Evolutionary conservation across 2,113 vertebrate genomes (phyloP), one percentile per base, ranked within the genome.

Genomic region (Phalacrocorax pelagicus): DNA sequence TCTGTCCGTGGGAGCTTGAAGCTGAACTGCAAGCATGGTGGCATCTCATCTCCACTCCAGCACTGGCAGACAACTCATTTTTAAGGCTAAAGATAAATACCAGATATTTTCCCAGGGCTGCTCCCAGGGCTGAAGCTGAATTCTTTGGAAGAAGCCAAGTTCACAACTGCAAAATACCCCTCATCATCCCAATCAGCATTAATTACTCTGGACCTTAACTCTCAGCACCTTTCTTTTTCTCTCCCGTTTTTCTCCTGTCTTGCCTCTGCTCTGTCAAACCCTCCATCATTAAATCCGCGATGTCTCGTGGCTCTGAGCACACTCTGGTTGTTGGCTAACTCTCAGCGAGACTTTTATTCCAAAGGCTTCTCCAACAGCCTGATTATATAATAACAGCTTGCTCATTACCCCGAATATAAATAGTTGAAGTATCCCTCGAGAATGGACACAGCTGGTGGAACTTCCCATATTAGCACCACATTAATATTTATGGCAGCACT

Each of bases 351-450:
- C 91, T 95, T 96, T 81, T 90, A 94, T 96, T 94, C 96, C 95
- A 94, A 96, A 97, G 91, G 95, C 91, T 96, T 95, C 96, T 96
- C 96, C 95, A 93, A 85, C 96, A 96, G 96, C 92, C 97, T 97
- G 97, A 97, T 97, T 91, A 95, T 96, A 97, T 97, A 96, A 97
- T 95, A 97, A 97, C 97, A 97, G 96, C 97, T 97, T 97, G 96
- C 96, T 97, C 97, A 96, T 97, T 97, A 96, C 96, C 92, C 92
- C 2, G 69, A 96, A 81, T 97, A 97, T 96, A 97, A 97, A 97
- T 97, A 97, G 97, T 97, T 94, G 95, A 91, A 95, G 89, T 86
- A 96, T 97, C 96, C 96, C 97, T 69, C 15, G 96, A 97, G 97
- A 96, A 96, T 94, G 96, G 97, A 88, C 94, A 92, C 97, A 97